Percentiles rank a stretch among this genome's conserved stretches.
phyloP scores from a whole-genome alignment of 2,113 vertebrate genomes.

The Trochalopteron elliotii region DNA sequence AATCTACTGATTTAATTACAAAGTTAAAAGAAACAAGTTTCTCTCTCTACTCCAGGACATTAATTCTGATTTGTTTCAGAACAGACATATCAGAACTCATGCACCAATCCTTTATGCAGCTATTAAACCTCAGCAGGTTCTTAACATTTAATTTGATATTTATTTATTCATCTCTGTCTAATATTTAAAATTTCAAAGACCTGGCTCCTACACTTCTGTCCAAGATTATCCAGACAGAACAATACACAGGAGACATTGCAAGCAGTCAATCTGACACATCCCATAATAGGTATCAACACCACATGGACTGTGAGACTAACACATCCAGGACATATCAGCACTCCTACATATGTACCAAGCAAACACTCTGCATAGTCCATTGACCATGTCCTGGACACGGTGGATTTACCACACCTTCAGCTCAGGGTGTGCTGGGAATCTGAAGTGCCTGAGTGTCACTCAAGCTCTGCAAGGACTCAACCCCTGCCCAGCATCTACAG shows the following conservation, averaged over 20 bases:
- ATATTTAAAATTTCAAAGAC: conserved; percentile 40
- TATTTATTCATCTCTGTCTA: conserved; percentile 47
- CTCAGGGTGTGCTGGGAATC: background rate
- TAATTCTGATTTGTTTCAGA: background rate
- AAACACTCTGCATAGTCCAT: background rate
- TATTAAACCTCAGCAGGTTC: background rate
- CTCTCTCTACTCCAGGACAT: background rate
- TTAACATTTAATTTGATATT: conserved; percentile 8
- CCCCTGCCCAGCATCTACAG: background rate
- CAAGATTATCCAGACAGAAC: conserved; percentile 16
- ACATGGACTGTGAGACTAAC: background rate
- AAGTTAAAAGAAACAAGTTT: background rate
- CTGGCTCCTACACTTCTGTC: background rate
- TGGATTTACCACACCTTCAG: background rate
- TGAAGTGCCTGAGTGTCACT: background rate
- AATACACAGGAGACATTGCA: background rate
- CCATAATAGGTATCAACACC: background rate
- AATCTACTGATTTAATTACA: background rate
- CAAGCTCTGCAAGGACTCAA: fast-evolving
- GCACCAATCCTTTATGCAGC: background rate
- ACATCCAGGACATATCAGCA: background rate
- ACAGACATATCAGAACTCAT: background rate
- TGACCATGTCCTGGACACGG: background rate
- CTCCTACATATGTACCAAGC: background rate
- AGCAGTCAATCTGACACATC: background rate